phyloP scores from a whole-genome alignment of 2,888 invertebrate genomes.

The Melanotus villosus region DNA sequence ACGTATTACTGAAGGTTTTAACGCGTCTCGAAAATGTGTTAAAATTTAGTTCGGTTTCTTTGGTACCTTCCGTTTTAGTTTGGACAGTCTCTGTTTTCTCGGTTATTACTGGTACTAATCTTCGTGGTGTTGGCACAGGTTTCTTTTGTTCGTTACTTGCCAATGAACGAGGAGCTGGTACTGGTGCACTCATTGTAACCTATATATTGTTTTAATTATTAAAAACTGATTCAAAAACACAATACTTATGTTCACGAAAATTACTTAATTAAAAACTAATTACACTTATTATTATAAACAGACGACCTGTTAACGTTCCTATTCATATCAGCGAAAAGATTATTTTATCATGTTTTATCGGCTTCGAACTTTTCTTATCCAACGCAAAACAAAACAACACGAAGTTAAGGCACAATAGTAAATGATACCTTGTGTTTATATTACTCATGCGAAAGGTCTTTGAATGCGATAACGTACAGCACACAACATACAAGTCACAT shows the following conservation, averaged over 20 bases:
- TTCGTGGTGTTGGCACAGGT: constrained; percentile 73
- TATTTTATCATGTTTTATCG: constrained; percentile 11
- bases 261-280: too few relatives aligned
- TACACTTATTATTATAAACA: too few relatives aligned
- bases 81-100: constrained; percentile 26
- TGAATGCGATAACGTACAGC: constrained; percentile 16
- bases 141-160: constrained; percentile 65
- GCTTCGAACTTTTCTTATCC: background rate
- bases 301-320: background rate
- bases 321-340: background rate
- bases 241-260: too few relatives aligned
- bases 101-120: constrained; percentile 63
- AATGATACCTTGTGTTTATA: constrained; percentile 38
- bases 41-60: constrained; percentile 46
- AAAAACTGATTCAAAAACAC: too few relatives aligned
- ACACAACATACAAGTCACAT: background rate
- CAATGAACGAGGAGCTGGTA: constrained; percentile 57
- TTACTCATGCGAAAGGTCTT: constrained; percentile 43
- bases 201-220: background rate
- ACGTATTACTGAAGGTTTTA: constrained; percentile 71
- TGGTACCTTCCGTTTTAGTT: constrained; percentile 20
- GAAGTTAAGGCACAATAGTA: background rate
- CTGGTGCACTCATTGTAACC: constrained; percentile 57
- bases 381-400: background rate
- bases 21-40: constrained; percentile 67